These are phyloP conservation scores for Pseudopleuronectes americanus DNA, from an alignment of 2,797 vertebrate genomes.

Conservation along the genomic window DNA sequence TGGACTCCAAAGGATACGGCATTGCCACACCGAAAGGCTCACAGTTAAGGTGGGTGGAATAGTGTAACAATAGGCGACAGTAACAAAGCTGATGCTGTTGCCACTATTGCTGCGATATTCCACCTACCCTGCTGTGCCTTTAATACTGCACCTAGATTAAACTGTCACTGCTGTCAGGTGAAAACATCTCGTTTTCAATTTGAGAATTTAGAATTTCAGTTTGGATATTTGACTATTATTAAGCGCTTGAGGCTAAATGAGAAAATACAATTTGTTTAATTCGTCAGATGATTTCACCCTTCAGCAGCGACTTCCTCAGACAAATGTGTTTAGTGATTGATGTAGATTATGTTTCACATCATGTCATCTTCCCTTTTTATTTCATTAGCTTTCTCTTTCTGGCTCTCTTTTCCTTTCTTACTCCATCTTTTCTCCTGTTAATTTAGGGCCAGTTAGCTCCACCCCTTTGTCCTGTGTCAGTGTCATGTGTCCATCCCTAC, in stretches of 20 bases:
- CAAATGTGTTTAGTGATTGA: conserved; percentile 32
- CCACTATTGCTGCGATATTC: conserved; percentile 98
- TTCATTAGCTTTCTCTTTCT: conserved; percentile 18
- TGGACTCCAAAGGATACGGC: conserved; percentile 99
- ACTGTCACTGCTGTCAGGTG: conserved; percentile 69
- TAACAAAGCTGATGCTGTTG: conserved; percentile 74
- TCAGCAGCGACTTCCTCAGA: conserved; percentile 58
- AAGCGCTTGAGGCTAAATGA: no score
- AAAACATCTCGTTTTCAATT: conserved; percentile 22
- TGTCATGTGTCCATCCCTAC: conserved; percentile 19
- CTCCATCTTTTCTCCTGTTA: conserved; percentile 23
- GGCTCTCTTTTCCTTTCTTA: background rate
- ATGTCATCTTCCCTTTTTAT: conserved; percentile 24
- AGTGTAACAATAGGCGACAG: conserved; percentile 94
- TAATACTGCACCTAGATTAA: conserved; percentile 71
- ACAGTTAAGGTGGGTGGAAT: conserved; percentile 99
- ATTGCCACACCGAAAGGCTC: conserved; percentile 99
- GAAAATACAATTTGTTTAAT: no score
- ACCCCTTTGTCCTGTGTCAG: conserved; percentile 45
- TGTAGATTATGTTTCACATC: conserved; percentile 47
- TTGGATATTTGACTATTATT: background rate
- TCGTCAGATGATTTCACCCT: conserved; percentile 40
- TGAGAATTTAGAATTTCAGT: background rate
- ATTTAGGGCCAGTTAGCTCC: conserved; percentile 48
- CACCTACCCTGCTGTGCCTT: conserved; percentile 99